phyloP scores from a whole-genome alignment of 2,113 vertebrate species.

The Castor canadensis region DNA sequence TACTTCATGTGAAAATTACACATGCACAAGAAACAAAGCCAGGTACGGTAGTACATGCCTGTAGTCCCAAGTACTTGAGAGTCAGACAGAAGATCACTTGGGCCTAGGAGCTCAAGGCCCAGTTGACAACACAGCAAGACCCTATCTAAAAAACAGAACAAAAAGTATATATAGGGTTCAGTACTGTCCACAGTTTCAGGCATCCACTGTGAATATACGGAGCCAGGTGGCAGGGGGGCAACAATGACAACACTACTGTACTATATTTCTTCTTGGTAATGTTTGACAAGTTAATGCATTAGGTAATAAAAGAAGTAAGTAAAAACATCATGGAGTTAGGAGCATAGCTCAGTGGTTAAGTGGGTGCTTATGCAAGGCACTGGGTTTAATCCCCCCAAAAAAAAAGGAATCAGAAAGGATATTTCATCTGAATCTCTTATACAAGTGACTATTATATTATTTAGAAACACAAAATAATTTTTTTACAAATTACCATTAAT shows the following conservation, averaged over 20 bases:
- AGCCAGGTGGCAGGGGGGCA: too few relatives aligned
- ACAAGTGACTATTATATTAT: neutral
- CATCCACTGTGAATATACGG: too few relatives aligned
- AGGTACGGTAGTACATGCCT: neutral
- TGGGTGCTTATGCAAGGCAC: neutral
- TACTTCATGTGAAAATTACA: neutral
- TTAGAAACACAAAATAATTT: slow-evolving; percentile 8
- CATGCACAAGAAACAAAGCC: neutral
- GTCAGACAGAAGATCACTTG: neutral
- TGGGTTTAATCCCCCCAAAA: neutral
- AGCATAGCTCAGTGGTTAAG: neutral
- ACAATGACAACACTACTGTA: neutral
- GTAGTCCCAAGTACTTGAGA: neutral
- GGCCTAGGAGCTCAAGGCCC: too few relatives aligned
- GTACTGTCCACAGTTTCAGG: neutral
- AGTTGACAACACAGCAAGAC: neutral
- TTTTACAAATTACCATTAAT: slow-evolving; percentile 13
- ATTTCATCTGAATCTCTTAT: slow-evolving; percentile 8
- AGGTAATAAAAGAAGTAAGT: neutral
- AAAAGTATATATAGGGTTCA: neutral
- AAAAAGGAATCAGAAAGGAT: neutral
- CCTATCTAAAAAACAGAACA: neutral
- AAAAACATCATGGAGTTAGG: neutral
- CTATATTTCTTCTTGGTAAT: neutral
- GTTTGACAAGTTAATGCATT: neutral